phyloP scores from a whole-genome alignment of 2,113 vertebrate genomes.

The Serilophus lunatus region DNA sequence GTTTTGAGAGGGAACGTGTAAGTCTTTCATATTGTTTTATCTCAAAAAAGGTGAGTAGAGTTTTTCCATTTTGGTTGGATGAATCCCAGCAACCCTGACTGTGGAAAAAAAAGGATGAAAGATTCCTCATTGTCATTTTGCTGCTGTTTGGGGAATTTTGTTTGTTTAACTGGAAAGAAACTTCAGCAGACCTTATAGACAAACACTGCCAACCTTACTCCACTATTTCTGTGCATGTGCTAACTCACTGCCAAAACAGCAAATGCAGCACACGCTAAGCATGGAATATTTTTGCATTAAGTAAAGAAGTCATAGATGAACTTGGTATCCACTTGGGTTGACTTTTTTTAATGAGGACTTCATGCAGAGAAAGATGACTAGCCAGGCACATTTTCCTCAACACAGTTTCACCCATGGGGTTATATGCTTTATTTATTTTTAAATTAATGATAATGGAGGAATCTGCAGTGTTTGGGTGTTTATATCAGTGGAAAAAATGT shows the following conservation, averaged over 20 bases:
- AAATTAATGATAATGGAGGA: background rate
- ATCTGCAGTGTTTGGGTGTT: background rate
- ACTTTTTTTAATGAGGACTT: conserved; percentile 31
- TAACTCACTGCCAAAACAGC: background rate
- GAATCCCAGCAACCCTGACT: background rate
- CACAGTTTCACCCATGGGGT: background rate
- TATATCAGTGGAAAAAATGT: background rate
- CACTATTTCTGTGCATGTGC: background rate
- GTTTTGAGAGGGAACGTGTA: background rate
- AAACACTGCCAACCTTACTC: background rate
- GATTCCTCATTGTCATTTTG: background rate
- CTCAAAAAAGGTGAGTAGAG: background rate
- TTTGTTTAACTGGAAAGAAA: background rate
- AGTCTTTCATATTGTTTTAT: background rate
- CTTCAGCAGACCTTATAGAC: background rate
- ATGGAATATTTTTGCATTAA: background rate
- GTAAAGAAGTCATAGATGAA: conserved; percentile 4
- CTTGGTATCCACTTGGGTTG: background rate
- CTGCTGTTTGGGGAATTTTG: background rate
- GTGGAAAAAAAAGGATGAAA: background rate
- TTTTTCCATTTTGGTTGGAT: background rate
- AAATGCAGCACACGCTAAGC: background rate
- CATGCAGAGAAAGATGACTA: conserved; percentile 1
- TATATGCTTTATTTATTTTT: background rate
- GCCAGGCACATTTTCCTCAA: background rate